phyloP scores from a whole-genome alignment of 2,113 vertebrate species.

The Lepus americanus region DNA sequence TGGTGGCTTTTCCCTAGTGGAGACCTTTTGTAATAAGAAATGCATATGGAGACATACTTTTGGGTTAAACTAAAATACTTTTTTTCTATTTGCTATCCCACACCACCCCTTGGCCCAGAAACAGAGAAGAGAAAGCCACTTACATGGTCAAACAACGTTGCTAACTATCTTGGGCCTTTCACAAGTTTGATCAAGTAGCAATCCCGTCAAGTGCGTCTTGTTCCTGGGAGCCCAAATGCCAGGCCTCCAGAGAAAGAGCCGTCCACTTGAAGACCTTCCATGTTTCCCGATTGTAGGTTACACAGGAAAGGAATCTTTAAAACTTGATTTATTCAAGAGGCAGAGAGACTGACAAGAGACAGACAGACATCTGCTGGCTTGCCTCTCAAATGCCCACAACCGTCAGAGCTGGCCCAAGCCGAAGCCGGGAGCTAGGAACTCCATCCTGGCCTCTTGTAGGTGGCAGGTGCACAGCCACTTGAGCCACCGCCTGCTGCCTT shows the following conservation, averaged over 20 bases:
- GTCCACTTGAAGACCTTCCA: background rate
- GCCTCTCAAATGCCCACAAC: too few species aligned
- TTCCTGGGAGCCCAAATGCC: background rate
- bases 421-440: too few species aligned
- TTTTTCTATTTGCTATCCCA: slow-evolving; percentile 36
- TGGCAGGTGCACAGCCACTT: too few species aligned
- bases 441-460: too few species aligned
- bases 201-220: background rate
- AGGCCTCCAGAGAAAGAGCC: background rate
- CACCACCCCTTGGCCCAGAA: background rate
- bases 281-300: background rate
- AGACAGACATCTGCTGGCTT: too few species aligned
- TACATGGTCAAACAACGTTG: background rate
- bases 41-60: background rate
- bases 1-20: background rate
- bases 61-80: background rate
- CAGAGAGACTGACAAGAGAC: too few species aligned
- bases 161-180: background rate
- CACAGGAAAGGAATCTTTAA: too few species aligned
- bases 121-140: slow-evolving; percentile 45
- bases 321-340: too few species aligned
- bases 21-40: background rate
- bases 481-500: too few species aligned
- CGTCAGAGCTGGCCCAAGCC: too few species aligned
- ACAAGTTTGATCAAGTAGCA: background rate